Evolutionary conservation across 2,113 vertebrate genomes (phyloP), one percentile per base, ranked within the genome.

Genomic region (Centropristis striata): DNA sequence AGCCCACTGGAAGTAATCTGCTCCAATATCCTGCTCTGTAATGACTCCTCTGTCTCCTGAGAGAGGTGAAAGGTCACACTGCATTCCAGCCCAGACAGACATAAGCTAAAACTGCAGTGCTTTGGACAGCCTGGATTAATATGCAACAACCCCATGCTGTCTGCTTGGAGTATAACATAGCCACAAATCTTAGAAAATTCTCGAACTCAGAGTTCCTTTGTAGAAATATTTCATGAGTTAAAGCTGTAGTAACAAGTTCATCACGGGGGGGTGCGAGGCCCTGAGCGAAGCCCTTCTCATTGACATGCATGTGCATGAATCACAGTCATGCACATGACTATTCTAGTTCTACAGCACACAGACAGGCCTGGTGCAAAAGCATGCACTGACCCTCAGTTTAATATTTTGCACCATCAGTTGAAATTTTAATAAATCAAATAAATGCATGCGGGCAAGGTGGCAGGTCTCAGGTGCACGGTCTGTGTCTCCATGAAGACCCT

Each of bases 221-320:
- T 36, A 41, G 53, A 53, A 50, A 75, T 21, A 23, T 59, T 47
- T 59, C 23, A 8, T 9, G n/a, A 63, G 49, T 72, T 51, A 28
- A 64, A 75, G 32, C 32, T 55, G 0, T 58, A 78, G 72, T 47
- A 16, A 61, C 46, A 77, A 74, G 77, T 80, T 77, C 44, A 76
- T 78, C 71, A 65, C 53, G 68, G 47, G 21, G 32, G 32, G 32
- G 32, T 32, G 32, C 32, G 6, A 4, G 32, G 32, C 32, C 32
- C 32, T 32, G 32, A 4, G 32, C 3, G 32, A 32, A 6, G 32
- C 32, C 32, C 32, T 32, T 32, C 32, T 32, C 32, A 32, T 32
- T 32, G 32, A 32, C 32, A 32, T 32, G 32, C 32, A 32, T 32
- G 32, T 6, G 32, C 32, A 32, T 32, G 32, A 32, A 32, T 32